These are phyloP conservation scores for Hipparchia semele DNA, from an alignment of 2,888 invertebrate genomes.

Conservation along the genomic window DNA sequence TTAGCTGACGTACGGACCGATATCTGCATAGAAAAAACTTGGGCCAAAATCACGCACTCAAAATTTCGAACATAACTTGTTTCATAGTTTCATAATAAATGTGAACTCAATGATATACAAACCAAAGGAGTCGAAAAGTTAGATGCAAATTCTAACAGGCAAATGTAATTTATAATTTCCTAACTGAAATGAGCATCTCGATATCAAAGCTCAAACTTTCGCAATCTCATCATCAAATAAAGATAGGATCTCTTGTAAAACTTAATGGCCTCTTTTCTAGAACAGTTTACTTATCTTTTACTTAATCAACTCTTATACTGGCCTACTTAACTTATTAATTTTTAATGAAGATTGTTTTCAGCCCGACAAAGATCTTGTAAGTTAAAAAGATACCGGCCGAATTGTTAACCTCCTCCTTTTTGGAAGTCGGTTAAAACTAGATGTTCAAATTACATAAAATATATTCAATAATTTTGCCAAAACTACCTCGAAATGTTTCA, in stretches of 20 bases:
- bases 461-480: no score
- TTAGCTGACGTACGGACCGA: no score
- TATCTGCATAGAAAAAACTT: no score
- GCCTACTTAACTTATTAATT: conserved; percentile 19
- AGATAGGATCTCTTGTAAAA: conserved; percentile 48
- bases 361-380: neutral
- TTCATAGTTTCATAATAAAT: neutral
- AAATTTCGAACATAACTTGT: neutral
- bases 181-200: conserved; percentile 49
- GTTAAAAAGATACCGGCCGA: no score
- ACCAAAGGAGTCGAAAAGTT: conserved; percentile 17
- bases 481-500: no score
- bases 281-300: conserved; percentile 43
- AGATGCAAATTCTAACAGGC: conserved; percentile 39
- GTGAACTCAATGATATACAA: neutral
- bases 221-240: conserved; percentile 48
- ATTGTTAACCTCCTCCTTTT: no score
- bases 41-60: neutral
- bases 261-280: conserved; percentile 45
- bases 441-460: no score
- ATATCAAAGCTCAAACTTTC: conserved; percentile 47
- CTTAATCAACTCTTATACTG: conserved; percentile 39
- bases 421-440: no score
- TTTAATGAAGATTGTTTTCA: neutral
- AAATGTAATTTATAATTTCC: conserved; percentile 49